phyloP scores from a whole-genome alignment of 2,888 invertebrate species.

The Lasioglossum marginatum region DNA sequence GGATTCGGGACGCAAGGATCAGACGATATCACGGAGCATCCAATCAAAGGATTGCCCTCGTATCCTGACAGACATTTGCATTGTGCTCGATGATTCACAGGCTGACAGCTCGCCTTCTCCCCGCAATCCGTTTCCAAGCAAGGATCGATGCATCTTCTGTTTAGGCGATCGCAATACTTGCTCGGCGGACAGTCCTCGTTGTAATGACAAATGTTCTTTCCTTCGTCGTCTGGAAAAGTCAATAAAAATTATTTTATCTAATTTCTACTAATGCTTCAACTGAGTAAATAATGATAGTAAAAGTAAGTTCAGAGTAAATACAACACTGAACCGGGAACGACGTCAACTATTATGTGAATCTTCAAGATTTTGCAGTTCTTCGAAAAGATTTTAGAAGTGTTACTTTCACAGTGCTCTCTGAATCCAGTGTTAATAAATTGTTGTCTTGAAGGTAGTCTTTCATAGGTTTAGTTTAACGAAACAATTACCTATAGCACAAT shows the following conservation, averaged over 20 bases:
- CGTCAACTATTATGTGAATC: not conserved
- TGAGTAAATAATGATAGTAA: not conserved
- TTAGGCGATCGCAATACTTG: slow-evolving; percentile 93
- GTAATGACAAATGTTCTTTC: slow-evolving; percentile 91
- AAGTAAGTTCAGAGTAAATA: too few relatives aligned
- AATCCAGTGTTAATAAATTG: not conserved
- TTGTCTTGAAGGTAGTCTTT: not conserved
- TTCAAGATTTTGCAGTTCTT: not conserved
- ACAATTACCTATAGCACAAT: slow-evolving; percentile 90
- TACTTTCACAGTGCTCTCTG: too few relatives aligned
- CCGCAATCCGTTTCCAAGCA: slow-evolving; percentile 93
- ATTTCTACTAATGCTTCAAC: not conserved
- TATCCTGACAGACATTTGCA: slow-evolving; percentile 94
- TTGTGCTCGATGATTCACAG: slow-evolving; percentile 90
- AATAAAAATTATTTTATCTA: not conserved
- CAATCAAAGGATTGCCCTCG: slow-evolving; percentile 90
- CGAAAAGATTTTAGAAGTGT: not conserved
- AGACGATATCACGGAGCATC: slow-evolving; percentile 89
- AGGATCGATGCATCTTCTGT: slow-evolving; percentile 92
- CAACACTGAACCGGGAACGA: too few relatives aligned
- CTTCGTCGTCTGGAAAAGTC: slow-evolving; percentile 82
- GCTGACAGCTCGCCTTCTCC: slow-evolving; percentile 92
- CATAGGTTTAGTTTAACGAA: not conserved
- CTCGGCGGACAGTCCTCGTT: slow-evolving; percentile 96
- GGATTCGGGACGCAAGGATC: slow-evolving; percentile 94